Evolutionary conservation across 2,113 vertebrate genomes (phyloP), one percentile per base, ranked within the genome.

Genomic region (Lampris megalopsis): DNA sequence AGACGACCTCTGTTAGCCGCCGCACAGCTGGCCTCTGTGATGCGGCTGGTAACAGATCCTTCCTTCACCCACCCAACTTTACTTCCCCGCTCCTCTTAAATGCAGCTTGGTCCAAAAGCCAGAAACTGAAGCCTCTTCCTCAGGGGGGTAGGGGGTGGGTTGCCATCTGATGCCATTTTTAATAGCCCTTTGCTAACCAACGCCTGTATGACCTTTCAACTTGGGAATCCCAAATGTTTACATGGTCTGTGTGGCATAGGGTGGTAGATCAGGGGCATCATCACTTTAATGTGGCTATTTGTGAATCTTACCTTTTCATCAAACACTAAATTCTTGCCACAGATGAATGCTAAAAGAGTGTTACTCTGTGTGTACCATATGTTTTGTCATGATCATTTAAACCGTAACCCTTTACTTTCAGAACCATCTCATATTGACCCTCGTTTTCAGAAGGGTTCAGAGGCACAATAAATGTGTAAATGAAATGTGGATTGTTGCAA

Each of bases 111-210:
- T 40, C 67, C 54, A 2, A 24, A 50, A 53, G 45, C 54, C 65
- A 9, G 88, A 87, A 75, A 88, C 54, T 37, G 47, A 79, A 87
- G 62, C 82, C 69, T 3, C 67, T 74, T 68, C 72, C 77, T 71
- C 40, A 58, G 47, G 71, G 73, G 60, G 80, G 88, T 79, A n/a
- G n/a, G n/a, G n/a, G n/a, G n/a, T n/a, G n/a, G n/a, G n/a, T n/a
- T n/a, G 66, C 10, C 72, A 86, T 81, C 85, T 7, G 82, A 79
- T 45, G 84, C 87, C 86, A 91, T 88, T 88, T 92, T 84, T 88
- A 86, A 77, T 61, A 77, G 35, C 59, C n/a, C 24, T 35, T 48
- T 6, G 68, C 65, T 71, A 75, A 75, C 66, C 43, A 66, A 72
- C 2, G 65, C 67, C 77, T 49, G 53, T 49, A 35, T 89, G 87